Evolutionary conservation across 2,888 invertebrate genomes (phyloP).

Genomic region (Stictocephala bisonia): DNA sequence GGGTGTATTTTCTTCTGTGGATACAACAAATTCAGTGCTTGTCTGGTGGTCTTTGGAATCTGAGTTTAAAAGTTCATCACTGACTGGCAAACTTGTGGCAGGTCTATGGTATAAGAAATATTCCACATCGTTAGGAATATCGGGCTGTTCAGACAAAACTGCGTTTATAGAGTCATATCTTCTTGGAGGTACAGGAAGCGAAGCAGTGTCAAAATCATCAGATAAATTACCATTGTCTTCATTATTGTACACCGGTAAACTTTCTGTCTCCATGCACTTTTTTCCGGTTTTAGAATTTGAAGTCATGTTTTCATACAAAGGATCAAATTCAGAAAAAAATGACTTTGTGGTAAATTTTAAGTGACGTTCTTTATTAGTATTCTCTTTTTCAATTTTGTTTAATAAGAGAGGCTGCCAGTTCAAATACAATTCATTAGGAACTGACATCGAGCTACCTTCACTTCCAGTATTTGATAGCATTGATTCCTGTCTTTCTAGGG

Average conservation of each 20-base stretch:
- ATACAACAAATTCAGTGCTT: slow-evolving; percentile 54
- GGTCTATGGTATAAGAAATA: slow-evolving; percentile 54
- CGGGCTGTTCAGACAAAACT: slow-evolving; percentile 9
- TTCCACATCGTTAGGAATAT: slow-evolving; percentile 50
- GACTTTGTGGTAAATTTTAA: slow-evolving; percentile 61
- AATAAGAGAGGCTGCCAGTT: slow-evolving; percentile 46
- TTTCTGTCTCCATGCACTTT: slow-evolving; percentile 33
- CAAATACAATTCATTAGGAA: slow-evolving; percentile 55
- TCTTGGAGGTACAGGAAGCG: slow-evolving; percentile 55
- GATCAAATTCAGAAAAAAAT: slow-evolving; percentile 81
- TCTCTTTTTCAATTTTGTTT: slow-evolving; percentile 46
- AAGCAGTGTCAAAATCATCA: slow-evolving; percentile 39
- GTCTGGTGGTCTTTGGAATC: slow-evolving; percentile 41
- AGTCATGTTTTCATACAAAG: slow-evolving; percentile 61
- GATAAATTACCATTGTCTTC: slow-evolving; percentile 26
- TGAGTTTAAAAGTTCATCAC: slow-evolving; percentile 24
- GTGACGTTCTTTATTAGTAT: slow-evolving; percentile 65
- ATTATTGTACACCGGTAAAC: slow-evolving; percentile 19
- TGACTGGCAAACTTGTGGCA: slow-evolving; percentile 1
- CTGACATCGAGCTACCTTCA: slow-evolving; percentile 47
- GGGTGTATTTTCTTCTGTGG: slow-evolving; percentile 63
- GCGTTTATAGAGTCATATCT: slow-evolving; percentile 56
- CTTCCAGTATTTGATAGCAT: slow-evolving; percentile 36
- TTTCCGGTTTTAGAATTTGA: slow-evolving; percentile 8
- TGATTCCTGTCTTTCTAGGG: slow-evolving; percentile 23